Evolutionary conservation across 2,888 invertebrate genomes (phyloP).

Genomic region (Lasioglossum leucozonium): DNA sequence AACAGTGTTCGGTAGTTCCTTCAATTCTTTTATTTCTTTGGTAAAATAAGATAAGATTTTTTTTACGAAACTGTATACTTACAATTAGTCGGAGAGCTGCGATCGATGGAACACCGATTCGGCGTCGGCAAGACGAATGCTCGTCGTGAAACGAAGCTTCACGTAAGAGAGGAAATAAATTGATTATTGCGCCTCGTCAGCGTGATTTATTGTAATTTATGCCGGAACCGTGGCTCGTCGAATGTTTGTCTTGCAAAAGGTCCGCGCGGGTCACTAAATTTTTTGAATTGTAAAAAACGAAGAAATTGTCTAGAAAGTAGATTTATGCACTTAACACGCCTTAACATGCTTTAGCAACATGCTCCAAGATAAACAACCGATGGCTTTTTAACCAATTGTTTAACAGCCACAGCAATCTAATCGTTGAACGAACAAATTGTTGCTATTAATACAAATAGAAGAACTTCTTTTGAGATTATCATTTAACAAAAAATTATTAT

Average conservation of each 20-base stretch:
- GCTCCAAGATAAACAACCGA: not conserved
- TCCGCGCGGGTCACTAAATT: not conserved
- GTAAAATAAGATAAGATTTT: not conserved
- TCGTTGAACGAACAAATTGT: not conserved
- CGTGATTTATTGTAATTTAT: slow-evolving; percentile 44
- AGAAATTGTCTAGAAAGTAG: not conserved
- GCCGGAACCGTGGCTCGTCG: not conserved
- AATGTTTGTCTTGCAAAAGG: not conserved
- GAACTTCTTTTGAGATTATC: not conserved
- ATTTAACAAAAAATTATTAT: not conserved
- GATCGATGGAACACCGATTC: not conserved
- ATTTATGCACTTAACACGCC: not conserved
- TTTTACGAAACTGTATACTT: not conserved
- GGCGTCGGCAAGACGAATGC: not conserved
- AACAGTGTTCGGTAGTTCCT: not conserved
- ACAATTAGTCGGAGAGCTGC: not conserved
- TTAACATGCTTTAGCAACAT: not conserved
- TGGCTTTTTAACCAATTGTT: not conserved
- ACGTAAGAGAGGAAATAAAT: not conserved
- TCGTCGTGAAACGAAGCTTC: not conserved
- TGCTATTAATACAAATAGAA: not conserved
- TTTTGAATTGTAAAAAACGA: not conserved
- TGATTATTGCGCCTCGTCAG: not conserved
- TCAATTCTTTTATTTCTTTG: not conserved
- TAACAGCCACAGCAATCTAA: not conserved